Base-by-base conservation (phyloP, 1,140 invertebrate species). In the Bombus terrestris region DNA sequence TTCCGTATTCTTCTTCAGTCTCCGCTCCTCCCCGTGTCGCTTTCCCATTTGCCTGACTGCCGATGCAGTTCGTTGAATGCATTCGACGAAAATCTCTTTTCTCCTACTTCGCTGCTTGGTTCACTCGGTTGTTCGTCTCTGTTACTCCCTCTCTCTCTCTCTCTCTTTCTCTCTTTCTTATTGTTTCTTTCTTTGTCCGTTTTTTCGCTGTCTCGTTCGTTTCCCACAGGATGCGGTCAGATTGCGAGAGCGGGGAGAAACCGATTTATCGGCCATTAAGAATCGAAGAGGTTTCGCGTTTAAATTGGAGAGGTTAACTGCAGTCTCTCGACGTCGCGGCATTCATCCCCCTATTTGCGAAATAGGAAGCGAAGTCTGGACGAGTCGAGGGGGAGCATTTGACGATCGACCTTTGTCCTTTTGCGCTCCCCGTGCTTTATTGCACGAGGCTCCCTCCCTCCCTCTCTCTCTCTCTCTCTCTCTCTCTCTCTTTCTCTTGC, bases 241-340 rank as follows among this genome's bases (percentile, higher is more conserved):
- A 68, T 76, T 41, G 73, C 62, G 47, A 83, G 59, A 64, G 74
- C 13, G 59, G 47, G 79, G 41, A 28, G 57, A 35, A 73, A 85
- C 69, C 83, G 83, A 85, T 85, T 85, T 85, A 81, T 85, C 83
- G 78, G 83, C 57, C 83, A 85, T 85, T 85, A 81, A 82, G 72
- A 43, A 59, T 86, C 72, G 71, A 69, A 85, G 77, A 73, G 84
- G 69, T 75, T 81, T 62, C 71, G 68, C 68, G 83, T 80, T 85
- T 81, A 85, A 85, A 79, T 85, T 81, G 83, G 78, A 73, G 78
- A 64, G 83, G 69, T 73, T 81, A 73, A 85, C 59, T 83, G 59
- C 73, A 53, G 82, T 39, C 81, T 66, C 81, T 76, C 72, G 81
- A 77, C 62, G 47, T 77, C 59, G 41, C 53, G 18, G 76, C 47